Percentiles rank a stretch among this genome's conserved stretches.
These are phyloP conservation scores for Carollia perspicillata DNA, from an alignment of 2,113 vertebrate genomes.

Conservation along the genomic window DNA sequence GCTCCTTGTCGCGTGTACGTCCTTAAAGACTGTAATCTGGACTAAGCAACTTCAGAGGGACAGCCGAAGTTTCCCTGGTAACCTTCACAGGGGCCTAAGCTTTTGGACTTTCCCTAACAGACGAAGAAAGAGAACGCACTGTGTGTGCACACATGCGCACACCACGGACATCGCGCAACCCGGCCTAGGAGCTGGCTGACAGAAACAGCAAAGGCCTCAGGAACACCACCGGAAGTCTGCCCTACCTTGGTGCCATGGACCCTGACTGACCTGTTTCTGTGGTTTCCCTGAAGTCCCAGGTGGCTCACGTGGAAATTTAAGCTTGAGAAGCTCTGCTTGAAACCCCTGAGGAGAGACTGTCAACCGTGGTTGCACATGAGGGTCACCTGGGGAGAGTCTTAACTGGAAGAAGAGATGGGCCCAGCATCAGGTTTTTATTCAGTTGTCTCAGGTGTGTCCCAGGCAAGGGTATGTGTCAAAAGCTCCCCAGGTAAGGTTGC, in stretches of 20 bases:
- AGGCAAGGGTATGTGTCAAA: neutral
- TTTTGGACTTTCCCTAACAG: neutral
- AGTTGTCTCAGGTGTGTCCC: neutral
- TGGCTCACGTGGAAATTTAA: neutral
- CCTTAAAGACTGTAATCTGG: neutral
- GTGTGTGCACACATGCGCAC: accelerated
- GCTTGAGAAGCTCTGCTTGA: neutral
- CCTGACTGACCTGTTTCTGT: neutral
- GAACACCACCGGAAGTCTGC: neutral
- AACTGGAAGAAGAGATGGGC: neutral
- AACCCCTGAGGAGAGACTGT: neutral
- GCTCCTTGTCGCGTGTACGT: neutral
- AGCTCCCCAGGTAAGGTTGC: neutral
- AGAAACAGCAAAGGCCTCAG: neutral
- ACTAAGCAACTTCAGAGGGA: neutral
- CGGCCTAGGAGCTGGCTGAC: neutral
- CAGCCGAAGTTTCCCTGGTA: neutral
- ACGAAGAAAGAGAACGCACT: neutral
- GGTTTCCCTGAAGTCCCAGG: neutral
- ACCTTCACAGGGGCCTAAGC: neutral
- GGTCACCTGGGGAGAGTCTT: neutral
- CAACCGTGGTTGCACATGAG: neutral
- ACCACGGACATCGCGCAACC: too few relatives aligned
- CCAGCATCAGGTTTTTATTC: neutral
- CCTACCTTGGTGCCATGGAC: neutral